Evolutionary conservation across 1,140 invertebrate species (phyloP), one percentile per base, ranked within the genome.

Genomic region (Achatina immaculata): DNA sequence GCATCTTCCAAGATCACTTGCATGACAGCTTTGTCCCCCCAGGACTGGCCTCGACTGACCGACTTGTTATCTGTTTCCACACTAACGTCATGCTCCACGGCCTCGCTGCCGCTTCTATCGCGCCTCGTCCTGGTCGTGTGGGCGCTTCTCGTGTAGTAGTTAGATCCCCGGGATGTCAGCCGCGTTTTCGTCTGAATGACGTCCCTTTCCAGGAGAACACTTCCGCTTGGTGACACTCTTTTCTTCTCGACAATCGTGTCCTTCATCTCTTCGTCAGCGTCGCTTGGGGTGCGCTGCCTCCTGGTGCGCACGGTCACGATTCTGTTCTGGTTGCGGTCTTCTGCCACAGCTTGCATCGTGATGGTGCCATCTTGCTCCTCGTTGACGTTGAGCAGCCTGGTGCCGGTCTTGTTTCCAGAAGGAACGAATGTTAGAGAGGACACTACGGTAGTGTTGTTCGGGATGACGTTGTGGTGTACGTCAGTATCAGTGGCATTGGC

Each of bases 191-290:
- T 86, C 51, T 85, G 85, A 24, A 86, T 86, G 43, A 88, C 85
- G 77, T 88, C 88, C 80, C 85, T 85, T 66, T 88, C 86, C 68
- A 86, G 84, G 21, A 83, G 65, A 51, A 85, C 76, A 7, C 78
- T 82, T 1, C 88, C 88, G 43, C 85, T 82, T 42, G 86, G 85
- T 36, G 87, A 87, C 3, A 65, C 31, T 34, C 4, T 81, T 38
- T 73, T 81, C 38, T 42, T 31, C 43, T 88, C 86, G 38, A 88
- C 83, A 3, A 87, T 81, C 40, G 94, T 94, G 55, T 95, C 95
- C 4, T 95, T 95, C 3, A 95, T 94, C 0, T 95, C 95, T 88
- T 96, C 96, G 87, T 95, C 95, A 0, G 95, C 95, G 11, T 94
- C 95, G 66, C 45, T 93, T 93, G 88, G 95, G 1, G 89, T 89